These are phyloP conservation scores for Misgurnus anguillicaudatus DNA, from an alignment of 2,113 vertebrate species.

Conservation along the genomic window DNA sequence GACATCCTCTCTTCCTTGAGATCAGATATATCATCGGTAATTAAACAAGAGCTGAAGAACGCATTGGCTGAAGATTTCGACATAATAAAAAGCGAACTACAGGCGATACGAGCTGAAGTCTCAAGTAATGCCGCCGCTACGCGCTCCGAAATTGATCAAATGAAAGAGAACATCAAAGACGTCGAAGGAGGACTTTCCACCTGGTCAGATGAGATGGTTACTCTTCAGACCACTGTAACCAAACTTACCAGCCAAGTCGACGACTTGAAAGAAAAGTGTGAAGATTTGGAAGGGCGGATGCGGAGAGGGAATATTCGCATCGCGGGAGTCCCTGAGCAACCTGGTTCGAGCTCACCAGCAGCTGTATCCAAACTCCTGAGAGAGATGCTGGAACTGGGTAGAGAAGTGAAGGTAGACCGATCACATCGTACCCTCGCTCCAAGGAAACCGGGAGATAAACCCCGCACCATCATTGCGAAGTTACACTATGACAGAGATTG, in stretches of 20 bases:
- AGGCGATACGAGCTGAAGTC: not conserved
- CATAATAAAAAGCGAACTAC: constrained; percentile 12
- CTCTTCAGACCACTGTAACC: constrained; percentile 12
- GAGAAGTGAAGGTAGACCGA: constrained; percentile 1
- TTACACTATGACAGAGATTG: no score
- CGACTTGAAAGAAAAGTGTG: not conserved
- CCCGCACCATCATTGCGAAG: no score
- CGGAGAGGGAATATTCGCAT: constrained; percentile 15
- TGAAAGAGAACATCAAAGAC: constrained; percentile 7
- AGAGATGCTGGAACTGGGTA: not conserved
- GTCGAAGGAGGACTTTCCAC: constrained; percentile 17
- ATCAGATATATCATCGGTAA: constrained; percentile 17
- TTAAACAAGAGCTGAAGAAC: constrained; percentile 26
- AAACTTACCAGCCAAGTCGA: not conserved
- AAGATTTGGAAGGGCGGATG: constrained; percentile 8
- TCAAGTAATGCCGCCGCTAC: not conserved
- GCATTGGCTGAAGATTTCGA: constrained; percentile 10
- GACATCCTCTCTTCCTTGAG: constrained; percentile 35
- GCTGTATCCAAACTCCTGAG: constrained; percentile 1
- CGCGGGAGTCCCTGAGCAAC: not conserved
- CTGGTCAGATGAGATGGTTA: constrained; percentile 14
- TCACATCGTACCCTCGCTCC: not conserved
- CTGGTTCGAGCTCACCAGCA: constrained; percentile 3
- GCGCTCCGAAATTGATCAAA: constrained; percentile 14
- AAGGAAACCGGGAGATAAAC: not conserved